These are phyloP conservation scores for Drosophila melanocephala DNA, from an alignment of 2,888 invertebrate species.

Conservation along the genomic window DNA sequence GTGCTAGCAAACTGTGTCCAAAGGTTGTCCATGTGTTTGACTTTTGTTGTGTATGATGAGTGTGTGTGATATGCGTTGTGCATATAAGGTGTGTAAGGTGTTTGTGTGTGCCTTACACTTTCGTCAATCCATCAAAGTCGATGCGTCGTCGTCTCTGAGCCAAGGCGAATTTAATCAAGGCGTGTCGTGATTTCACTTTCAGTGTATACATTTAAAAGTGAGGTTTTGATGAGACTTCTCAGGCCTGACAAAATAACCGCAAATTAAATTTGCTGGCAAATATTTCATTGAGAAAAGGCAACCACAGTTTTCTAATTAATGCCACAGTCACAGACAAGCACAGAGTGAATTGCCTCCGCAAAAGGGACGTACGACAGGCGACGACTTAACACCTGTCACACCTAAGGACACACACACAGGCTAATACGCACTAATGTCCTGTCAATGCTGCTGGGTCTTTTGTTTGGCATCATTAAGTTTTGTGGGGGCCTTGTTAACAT, in stretches of 20 bases:
- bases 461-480: slow-evolving; percentile 78
- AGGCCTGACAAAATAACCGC: slow-evolving; percentile 40
- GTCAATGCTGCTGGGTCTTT: slow-evolving; percentile 34
- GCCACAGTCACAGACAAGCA: slow-evolving; percentile 21
- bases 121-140: slow-evolving; percentile 66
- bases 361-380: slow-evolving; percentile 25
- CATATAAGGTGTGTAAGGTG: slow-evolving; percentile 39
- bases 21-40: slow-evolving; percentile 59
- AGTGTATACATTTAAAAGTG: slow-evolving; percentile 33
- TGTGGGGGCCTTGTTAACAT: slow-evolving; percentile 74
- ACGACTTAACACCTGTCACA: slow-evolving; percentile 66
- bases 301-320: slow-evolving; percentile 64
- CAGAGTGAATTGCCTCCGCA: not conserved
- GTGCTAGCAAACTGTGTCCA: slow-evolving; percentile 54
- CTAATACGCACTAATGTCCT: slow-evolving; percentile 15
- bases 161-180: slow-evolving; percentile 59
- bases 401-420: slow-evolving; percentile 4
- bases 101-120: slow-evolving; percentile 26
- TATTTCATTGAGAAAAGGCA: slow-evolving; percentile 44
- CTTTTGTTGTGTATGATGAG: slow-evolving; percentile 49
- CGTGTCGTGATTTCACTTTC: slow-evolving; percentile 46
- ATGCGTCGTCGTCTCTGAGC: slow-evolving; percentile 18
- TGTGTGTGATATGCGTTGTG: slow-evolving; percentile 21
- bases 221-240: not conserved
- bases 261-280: slow-evolving; percentile 61